Evolutionary conservation across 2,888 invertebrate genomes (phyloP).

Genomic region (Timema cristinae): DNA sequence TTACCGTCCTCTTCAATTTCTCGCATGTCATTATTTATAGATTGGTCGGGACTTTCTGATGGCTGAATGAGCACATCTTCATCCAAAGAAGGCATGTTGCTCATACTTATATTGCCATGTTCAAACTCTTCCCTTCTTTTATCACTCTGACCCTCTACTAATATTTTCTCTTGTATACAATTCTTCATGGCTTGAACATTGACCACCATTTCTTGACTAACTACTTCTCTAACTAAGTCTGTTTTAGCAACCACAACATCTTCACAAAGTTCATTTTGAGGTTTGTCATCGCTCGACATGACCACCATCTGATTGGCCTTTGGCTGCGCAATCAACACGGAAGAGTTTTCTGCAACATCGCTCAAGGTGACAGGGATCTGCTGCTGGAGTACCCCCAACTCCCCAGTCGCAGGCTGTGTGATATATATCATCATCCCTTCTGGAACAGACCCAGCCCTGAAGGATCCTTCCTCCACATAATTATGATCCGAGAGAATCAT

Average conservation of each 20-base stretch:
- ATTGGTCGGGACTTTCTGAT: background rate
- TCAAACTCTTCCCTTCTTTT: too few species aligned
- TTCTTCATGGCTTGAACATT: too few species aligned
- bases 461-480: constrained; percentile 38
- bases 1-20: background rate
- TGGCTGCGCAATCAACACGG: background rate
- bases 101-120: background rate
- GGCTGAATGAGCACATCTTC: background rate
- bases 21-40: background rate
- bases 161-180: too few species aligned
- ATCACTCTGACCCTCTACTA: too few species aligned
- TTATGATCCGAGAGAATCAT: constrained; percentile 60
- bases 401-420: constrained; percentile 19
- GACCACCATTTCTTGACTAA: background rate
- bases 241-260: background rate
- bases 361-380: background rate
- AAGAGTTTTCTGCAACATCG: background rate
- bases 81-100: background rate
- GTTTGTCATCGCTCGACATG: too few species aligned
- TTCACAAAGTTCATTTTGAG: background rate
- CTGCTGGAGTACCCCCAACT: constrained; percentile 6
- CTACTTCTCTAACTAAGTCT: background rate
- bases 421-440: constrained; percentile 26
- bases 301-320: background rate
- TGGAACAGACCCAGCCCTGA: background rate